Percentiles rank a stretch among this genome's conserved stretches.
Conservation (phyloP, 2,888 invertebrate genomes). For the Chrysolina haemoptera region DNA sequence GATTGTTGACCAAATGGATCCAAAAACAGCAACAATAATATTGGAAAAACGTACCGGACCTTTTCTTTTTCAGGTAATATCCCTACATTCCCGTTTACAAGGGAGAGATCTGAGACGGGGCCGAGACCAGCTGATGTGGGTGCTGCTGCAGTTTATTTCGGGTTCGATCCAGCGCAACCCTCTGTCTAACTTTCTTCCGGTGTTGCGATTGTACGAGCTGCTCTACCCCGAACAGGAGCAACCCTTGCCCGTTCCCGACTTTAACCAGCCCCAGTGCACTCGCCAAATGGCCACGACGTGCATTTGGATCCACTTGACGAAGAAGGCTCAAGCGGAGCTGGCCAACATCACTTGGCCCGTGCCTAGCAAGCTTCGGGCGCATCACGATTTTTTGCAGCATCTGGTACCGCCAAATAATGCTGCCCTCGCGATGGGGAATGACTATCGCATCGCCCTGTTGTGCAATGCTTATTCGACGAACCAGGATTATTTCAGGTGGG, state of each 20-base stretch:
- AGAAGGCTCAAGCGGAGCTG: slow-evolving; percentile 92
- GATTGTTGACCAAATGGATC: too few species aligned
- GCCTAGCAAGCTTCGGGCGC: slow-evolving; percentile 64
- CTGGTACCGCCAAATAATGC: slow-evolving; percentile 82
- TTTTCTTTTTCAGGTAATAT: slow-evolving; percentile 72
- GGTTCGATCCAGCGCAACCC: slow-evolving; percentile 97
- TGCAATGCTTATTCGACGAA: slow-evolving; percentile 97
- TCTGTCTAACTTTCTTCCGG: slow-evolving; percentile 89
- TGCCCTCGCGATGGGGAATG: slow-evolving; percentile 84
- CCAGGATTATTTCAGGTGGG: slow-evolving; percentile 79
- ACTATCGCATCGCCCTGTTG: slow-evolving; percentile 91
- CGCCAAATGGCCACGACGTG: slow-evolving; percentile 95
- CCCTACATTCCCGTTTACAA: slow-evolving; percentile 80
- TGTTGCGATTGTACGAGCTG: slow-evolving; percentile 91
- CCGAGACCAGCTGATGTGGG: slow-evolving; percentile 99
- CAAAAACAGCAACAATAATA: too few species aligned
- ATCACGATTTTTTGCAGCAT: slow-evolving; percentile 86
- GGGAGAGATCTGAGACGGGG: slow-evolving; percentile 86
- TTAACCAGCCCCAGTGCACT: slow-evolving; percentile 87
- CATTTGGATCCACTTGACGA: slow-evolving; percentile 96
- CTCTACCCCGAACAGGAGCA: slow-evolving; percentile 95
- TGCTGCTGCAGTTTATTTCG: slow-evolving; percentile 95
- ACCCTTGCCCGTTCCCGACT: slow-evolving; percentile 90
- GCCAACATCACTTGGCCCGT: slow-evolving; percentile 72
- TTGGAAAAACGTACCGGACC: too few species aligned